phyloP scores from a whole-genome alignment of 2,888 invertebrate genomes.

The Bembecia ichneumoniformis region DNA sequence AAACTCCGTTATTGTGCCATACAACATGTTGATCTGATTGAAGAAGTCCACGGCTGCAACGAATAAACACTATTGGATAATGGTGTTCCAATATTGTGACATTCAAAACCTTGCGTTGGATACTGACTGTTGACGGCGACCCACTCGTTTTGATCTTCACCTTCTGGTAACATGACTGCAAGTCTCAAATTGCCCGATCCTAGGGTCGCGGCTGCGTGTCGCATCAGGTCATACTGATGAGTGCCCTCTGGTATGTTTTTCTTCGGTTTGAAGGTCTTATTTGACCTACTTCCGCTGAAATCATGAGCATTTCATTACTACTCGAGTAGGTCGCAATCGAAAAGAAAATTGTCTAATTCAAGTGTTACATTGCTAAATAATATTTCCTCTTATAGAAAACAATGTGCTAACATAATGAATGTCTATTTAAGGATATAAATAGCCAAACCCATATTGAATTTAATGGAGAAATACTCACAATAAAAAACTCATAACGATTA shows the following conservation, averaged over 20 bases:
- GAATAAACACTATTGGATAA: not conserved
- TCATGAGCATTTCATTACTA: not conserved
- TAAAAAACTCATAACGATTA: slow-evolving; percentile 74
- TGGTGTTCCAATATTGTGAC: slow-evolving; percentile 3
- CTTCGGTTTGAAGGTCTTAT: slow-evolving; percentile 98
- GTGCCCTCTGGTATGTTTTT: slow-evolving; percentile 99
- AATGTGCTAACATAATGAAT: slow-evolving; percentile 39
- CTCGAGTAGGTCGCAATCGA: too few relatives aligned
- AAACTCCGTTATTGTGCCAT: slow-evolving; percentile 99
- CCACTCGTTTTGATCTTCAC: slow-evolving; percentile 99
- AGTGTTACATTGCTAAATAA: not conserved
- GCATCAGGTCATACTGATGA: slow-evolving; percentile 99
- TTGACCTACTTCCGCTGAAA: slow-evolving; percentile 88
- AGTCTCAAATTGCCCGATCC: slow-evolving; percentile 97
- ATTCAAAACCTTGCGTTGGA: too few relatives aligned
- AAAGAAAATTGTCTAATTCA: not conserved
- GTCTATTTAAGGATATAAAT: slow-evolving; percentile 35
- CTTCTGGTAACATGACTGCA: slow-evolving; percentile 97
- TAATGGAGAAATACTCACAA: slow-evolving; percentile 67
- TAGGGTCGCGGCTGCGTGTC: slow-evolving; percentile 97
- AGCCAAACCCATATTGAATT: slow-evolving; percentile 22
- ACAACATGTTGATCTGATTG: slow-evolving; percentile 99
- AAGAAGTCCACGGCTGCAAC: slow-evolving; percentile 97
- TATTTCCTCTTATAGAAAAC: slow-evolving; percentile 35
- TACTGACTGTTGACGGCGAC: slow-evolving; percentile 98